A percentile compares a stretch with the other conserved stretches of the same genome.
Conservation (phyloP, 2,113 vertebrate species). For the Porphyrio hochstetteri region DNA sequence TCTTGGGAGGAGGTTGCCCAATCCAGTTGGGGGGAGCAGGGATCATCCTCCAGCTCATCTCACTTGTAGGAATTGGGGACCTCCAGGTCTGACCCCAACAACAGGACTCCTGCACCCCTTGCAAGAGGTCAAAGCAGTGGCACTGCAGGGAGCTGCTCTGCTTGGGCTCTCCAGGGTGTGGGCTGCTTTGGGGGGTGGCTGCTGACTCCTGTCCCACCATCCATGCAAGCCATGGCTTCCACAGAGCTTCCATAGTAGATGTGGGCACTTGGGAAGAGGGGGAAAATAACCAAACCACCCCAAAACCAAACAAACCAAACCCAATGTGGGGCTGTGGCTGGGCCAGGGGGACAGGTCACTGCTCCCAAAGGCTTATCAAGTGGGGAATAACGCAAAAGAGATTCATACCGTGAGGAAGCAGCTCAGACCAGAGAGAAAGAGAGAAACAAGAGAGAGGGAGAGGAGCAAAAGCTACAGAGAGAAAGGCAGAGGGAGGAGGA, state of each 20-base stretch:
- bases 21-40: neutral
- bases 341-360: neutral
- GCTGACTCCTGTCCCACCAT: neutral
- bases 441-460: neutral
- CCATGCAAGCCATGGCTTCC: constrained; percentile 1
- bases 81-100: neutral
- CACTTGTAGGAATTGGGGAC: neutral
- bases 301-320: neutral
- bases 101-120: neutral
- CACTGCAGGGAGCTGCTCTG: neutral
- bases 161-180: neutral
- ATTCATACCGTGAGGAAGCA: constrained; percentile 81
- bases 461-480: neutral
- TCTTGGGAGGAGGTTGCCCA: neutral
- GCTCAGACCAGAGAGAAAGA: constrained; percentile 71
- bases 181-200: neutral
- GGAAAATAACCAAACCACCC: neutral
- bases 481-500: constrained; percentile 45
- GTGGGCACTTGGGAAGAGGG: neutral
- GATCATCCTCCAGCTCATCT: constrained; percentile 19
- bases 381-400: constrained; percentile 59
- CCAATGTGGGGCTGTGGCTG: neutral
- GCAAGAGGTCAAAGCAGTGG: neutral
- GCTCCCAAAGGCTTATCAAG: constrained; percentile 22
- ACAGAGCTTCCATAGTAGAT: neutral